phyloP scores from a whole-genome alignment of 2,888 invertebrate species.

The Trichopria drosophilae region DNA sequence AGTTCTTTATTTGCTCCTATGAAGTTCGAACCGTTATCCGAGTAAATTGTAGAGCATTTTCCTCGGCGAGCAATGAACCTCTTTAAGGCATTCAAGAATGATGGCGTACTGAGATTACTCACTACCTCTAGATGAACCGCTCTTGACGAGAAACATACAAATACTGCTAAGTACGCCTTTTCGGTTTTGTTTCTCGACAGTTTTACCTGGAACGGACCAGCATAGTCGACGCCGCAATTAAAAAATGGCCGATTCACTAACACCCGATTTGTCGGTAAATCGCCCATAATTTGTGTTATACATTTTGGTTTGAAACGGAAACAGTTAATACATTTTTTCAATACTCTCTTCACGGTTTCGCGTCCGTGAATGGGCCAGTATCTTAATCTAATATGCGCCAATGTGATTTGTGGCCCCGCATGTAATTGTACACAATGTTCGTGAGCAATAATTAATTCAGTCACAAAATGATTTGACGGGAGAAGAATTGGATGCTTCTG shows the following conservation, averaged over 20 bases:
- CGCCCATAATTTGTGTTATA: slow-evolving; percentile 6
- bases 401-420: not conserved
- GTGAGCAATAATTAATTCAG: slow-evolving; percentile 6
- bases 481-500: slow-evolving; percentile 14
- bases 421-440: slow-evolving; percentile 7
- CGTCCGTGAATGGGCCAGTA: no score
- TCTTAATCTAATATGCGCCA: slow-evolving; percentile 12
- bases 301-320: slow-evolving; percentile 3
- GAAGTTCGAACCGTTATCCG: slow-evolving; percentile 43
- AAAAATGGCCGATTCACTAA: not conserved
- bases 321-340: slow-evolving; percentile 5
- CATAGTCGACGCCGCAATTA: slow-evolving; percentile 24
- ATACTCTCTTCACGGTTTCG: slow-evolving; percentile 22
- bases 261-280: slow-evolving; percentile 8
- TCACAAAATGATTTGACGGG: slow-evolving; percentile 9
- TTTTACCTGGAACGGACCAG: slow-evolving; percentile 24
- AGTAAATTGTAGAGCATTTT: slow-evolving; percentile 22
- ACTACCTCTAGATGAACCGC: slow-evolving; percentile 39
- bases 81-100: slow-evolving; percentile 33
- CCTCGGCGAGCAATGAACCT: slow-evolving; percentile 37
- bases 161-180: slow-evolving; percentile 36
- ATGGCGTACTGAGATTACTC: slow-evolving; percentile 28
- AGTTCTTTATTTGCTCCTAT: slow-evolving; percentile 37
- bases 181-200: slow-evolving; percentile 19
- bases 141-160: slow-evolving; percentile 36